Evolutionary conservation across 2,888 invertebrate genomes (phyloP).

Genomic region (Xiphydria camelus): DNA sequence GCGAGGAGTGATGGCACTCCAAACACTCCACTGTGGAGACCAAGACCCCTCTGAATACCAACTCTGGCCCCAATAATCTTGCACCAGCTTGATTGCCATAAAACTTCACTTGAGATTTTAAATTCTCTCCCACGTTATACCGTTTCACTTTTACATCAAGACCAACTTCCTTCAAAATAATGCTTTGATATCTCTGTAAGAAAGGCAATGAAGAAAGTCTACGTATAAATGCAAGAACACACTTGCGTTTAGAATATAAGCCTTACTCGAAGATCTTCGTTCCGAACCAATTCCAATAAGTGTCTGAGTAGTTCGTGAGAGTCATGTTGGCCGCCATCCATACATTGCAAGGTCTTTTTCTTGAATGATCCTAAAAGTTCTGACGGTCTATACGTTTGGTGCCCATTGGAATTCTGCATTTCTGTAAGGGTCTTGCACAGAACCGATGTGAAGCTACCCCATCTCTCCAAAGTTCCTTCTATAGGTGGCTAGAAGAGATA

Average conservation of each 20-base stretch:
- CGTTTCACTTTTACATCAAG: slow-evolving; percentile 74
- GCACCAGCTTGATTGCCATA: slow-evolving; percentile 82
- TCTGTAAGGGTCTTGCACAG: slow-evolving; percentile 72
- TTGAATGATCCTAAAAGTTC: slow-evolving; percentile 69
- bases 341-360: slow-evolving; percentile 79
- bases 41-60: slow-evolving; percentile 90
- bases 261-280: slow-evolving; percentile 62
- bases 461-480: slow-evolving; percentile 69
- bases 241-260: too few species aligned
- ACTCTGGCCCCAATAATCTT: slow-evolving; percentile 79
- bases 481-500: slow-evolving; percentile 59
- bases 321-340: slow-evolving; percentile 95
- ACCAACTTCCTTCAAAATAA: slow-evolving; percentile 78
- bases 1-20: slow-evolving; percentile 84
- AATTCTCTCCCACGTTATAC: slow-evolving; percentile 74
- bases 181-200: slow-evolving; percentile 76
- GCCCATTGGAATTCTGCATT: slow-evolving; percentile 67
- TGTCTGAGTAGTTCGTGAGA: slow-evolving; percentile 92
- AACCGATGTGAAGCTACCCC: slow-evolving; percentile 70
- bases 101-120: slow-evolving; percentile 78
- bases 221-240: slow-evolving; percentile 1
- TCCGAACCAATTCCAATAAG: slow-evolving; percentile 84
- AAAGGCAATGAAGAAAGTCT: slow-evolving; percentile 21
- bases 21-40: slow-evolving; percentile 89
- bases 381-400: slow-evolving; percentile 68